Conservation (phyloP, 35 echinoderm and acorn worm genomes). For the Ptychodera flava region DNA sequence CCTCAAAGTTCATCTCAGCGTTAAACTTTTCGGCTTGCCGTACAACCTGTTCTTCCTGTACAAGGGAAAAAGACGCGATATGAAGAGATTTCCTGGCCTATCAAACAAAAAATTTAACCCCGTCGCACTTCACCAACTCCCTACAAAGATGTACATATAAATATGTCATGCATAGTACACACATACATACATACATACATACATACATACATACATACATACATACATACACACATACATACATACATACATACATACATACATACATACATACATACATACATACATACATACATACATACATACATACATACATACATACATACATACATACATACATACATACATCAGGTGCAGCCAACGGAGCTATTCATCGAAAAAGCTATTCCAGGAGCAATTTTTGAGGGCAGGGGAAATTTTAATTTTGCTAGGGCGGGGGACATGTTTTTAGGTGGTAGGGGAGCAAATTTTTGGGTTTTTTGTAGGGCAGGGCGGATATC, state of each 20-base stretch:
- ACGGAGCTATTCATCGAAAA: no score
- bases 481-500: no score
- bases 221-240: background rate
- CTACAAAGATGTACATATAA: background rate
- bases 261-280: slow-evolving; percentile 19
- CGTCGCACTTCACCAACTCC: background rate
- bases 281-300: slow-evolving; percentile 36
- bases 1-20: background rate
- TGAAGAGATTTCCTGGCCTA: no score
- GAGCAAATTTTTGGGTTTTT: no score
- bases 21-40: background rate
- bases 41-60: background rate
- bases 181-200: background rate
- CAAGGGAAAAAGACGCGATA: background rate
- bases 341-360: no score
- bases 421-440: no score
- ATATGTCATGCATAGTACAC: background rate
- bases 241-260: background rate
- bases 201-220: background rate
- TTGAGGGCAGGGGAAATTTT: no score
- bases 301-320: slow-evolving; percentile 38
- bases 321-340: slow-evolving; percentile 38
- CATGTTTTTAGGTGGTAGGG: no score
- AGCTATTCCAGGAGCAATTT: no score
- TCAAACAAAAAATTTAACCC: no score